phyloP scores from a whole-genome alignment of 2,888 invertebrate species.

The Ophonus ardosiacus region DNA sequence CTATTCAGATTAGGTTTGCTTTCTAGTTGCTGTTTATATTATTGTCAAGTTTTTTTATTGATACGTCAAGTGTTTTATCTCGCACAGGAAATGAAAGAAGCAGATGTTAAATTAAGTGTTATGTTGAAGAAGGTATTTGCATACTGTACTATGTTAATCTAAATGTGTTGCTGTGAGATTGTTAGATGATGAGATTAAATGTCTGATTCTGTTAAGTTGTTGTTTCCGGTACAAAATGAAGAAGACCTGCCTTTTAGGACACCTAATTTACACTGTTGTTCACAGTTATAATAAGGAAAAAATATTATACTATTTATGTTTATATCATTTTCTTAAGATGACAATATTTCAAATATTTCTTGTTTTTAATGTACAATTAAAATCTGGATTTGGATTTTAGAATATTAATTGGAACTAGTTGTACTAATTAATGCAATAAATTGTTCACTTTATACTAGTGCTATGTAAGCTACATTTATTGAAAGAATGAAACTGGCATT shows the following conservation, averaged over 20 bases:
- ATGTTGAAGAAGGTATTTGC: conserved; percentile 35
- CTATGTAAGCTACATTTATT: not conserved
- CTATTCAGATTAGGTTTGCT: conserved; percentile 32
- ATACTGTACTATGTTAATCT: conserved; percentile 31
- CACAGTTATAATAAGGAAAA: conserved; percentile 5
- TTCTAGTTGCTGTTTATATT: conserved; percentile 29
- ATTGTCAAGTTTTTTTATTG: conserved; percentile 42
- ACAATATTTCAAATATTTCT: conserved; percentile 43
- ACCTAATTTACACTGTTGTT: not conserved
- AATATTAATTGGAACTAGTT: conserved; percentile 20
- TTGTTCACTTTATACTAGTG: conserved; percentile 8
- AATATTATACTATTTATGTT: conserved; percentile 13
- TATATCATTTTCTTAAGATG: conserved; percentile 5
- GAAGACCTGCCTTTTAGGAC: not conserved
- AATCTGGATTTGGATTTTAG: conserved; percentile 12
- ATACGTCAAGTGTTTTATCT: conserved; percentile 30
- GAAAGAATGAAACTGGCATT: not conserved
- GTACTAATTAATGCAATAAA: conserved; percentile 34
- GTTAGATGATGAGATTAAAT: conserved; percentile 31
- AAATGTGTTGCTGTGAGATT: conserved; percentile 36
- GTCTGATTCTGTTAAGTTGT: conserved; percentile 31
- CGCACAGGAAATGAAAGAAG: conserved; percentile 54
- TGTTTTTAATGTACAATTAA: conserved; percentile 38
- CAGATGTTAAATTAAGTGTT: conserved; percentile 53
- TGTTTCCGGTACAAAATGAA: conserved; percentile 19